A percentile compares a stretch with the other conserved stretches of the same genome.
phyloP scores from a whole-genome alignment of 1,140 invertebrate species.

The Aphelinus certus region DNA sequence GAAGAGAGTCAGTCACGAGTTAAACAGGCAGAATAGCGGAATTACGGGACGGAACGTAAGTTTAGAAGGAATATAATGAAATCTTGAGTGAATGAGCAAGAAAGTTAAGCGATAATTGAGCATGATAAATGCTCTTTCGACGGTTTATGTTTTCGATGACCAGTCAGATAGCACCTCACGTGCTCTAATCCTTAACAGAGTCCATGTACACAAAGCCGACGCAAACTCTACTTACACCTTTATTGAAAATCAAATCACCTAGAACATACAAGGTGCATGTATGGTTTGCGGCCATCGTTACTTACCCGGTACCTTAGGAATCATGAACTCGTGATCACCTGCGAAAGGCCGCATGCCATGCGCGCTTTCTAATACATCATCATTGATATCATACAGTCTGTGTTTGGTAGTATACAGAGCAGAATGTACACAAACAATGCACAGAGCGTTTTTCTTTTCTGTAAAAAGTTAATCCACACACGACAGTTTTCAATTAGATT shows the following conservation, averaged over 20 bases:
- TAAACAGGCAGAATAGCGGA: conserved; percentile 61
- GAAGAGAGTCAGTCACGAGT: background rate
- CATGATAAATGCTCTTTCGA: background rate
- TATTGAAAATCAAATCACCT: conserved; percentile 43
- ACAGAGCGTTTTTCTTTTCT: conserved; percentile 55
- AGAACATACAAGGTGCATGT: conserved; percentile 61
- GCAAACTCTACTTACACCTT: background rate
- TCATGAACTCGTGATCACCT: conserved; percentile 57
- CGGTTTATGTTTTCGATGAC: too few relatives aligned
- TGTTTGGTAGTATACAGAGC: conserved; percentile 57
- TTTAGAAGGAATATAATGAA: conserved; percentile 12
- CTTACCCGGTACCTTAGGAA: conserved; percentile 59
- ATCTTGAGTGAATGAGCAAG: background rate
- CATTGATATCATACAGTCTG: conserved; percentile 65
- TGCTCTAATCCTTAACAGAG: background rate
- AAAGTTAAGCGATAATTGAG: background rate
- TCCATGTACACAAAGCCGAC: background rate
- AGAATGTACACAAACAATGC: conserved; percentile 55
- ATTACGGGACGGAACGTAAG: conserved; percentile 29
- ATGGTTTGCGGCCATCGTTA: conserved; percentile 64
- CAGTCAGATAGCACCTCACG: background rate
- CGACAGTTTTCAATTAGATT: conserved; percentile 59
- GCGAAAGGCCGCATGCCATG: conserved; percentile 64
- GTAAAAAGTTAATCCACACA: conserved; percentile 68
- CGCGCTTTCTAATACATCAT: conserved; percentile 66